Percentiles rank a stretch among this genome's conserved stretches.
Conservation (phyloP, 1,140 invertebrate species). For the Apocrypta bakeri region DNA sequence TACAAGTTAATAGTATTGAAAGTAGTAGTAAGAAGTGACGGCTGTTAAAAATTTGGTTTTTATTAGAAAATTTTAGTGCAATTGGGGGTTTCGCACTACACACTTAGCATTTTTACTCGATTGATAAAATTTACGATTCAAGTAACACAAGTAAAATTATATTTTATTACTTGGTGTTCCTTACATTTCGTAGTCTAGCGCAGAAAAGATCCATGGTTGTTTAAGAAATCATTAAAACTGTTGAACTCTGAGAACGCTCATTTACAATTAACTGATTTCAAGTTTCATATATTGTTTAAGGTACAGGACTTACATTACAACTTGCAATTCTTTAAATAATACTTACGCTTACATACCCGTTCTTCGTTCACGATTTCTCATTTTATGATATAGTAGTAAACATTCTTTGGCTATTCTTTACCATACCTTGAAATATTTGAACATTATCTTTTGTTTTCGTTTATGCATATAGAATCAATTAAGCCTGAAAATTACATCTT, state of each 20-base stretch:
- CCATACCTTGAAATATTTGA: neutral
- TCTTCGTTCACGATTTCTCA: neutral
- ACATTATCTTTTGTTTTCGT: neutral
- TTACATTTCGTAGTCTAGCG: neutral
- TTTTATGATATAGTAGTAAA: neutral
- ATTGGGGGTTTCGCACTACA: neutral
- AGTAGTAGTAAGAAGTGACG: too few species aligned
- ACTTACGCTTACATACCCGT: neutral
- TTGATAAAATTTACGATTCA: neutral
- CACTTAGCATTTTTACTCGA: neutral
- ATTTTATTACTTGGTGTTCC: constrained; percentile 2
- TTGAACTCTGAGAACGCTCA: neutral
- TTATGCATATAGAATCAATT: neutral
- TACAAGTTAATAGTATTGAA: neutral
- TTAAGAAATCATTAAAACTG: neutral
- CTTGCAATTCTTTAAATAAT: neutral
- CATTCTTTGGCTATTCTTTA: neutral
- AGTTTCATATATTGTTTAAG: neutral
- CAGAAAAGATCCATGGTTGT: neutral
- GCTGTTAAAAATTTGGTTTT: neutral
- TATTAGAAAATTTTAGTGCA: neutral
- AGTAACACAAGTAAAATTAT: neutral
- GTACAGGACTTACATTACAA: neutral
- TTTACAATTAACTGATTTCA: neutral
- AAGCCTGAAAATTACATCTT: constrained; percentile 22